phyloP scores from a whole-genome alignment of 2,113 vertebrate genomes.

The Calcarius ornatus region DNA sequence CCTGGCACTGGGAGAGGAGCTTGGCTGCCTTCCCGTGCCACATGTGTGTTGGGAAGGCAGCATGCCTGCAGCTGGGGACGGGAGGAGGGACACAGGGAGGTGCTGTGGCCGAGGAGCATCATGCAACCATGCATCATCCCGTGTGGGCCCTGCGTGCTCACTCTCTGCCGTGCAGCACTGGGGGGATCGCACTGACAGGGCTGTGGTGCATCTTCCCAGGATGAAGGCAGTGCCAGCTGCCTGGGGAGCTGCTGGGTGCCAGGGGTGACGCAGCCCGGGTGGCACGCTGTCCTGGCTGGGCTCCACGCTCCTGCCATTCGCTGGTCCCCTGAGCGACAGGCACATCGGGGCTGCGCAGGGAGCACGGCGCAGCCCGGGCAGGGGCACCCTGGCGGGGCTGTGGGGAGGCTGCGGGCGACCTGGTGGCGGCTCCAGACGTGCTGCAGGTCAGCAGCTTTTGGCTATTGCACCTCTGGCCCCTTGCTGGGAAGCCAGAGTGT shows the following conservation, averaged over 20 bases:
- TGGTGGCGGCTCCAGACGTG: fast-evolving
- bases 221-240: neutral
- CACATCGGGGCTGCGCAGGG: neutral
- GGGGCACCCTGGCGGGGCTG: neutral
- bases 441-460: neutral
- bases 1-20: neutral
- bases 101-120: fast-evolving
- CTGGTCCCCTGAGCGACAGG: slow-evolving; percentile 4
- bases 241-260: neutral
- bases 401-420: fast-evolving
- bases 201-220: neutral
- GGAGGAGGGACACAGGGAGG: neutral
- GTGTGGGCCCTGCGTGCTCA: fast-evolving
- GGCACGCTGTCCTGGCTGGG: neutral
- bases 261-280: slow-evolving; percentile 3
- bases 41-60: neutral
- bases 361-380: neutral
- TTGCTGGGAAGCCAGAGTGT: neutral
- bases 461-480: neutral
- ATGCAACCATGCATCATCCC: neutral
- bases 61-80: neutral
- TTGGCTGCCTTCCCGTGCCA: neutral
- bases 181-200: fast-evolving
- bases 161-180: fast-evolving
- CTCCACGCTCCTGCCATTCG: neutral